Percentiles rank a stretch among this genome's conserved stretches.
These are phyloP conservation scores for Elegia similella DNA, from an alignment of 2,888 invertebrate genomes.

Conservation along the genomic window DNA sequence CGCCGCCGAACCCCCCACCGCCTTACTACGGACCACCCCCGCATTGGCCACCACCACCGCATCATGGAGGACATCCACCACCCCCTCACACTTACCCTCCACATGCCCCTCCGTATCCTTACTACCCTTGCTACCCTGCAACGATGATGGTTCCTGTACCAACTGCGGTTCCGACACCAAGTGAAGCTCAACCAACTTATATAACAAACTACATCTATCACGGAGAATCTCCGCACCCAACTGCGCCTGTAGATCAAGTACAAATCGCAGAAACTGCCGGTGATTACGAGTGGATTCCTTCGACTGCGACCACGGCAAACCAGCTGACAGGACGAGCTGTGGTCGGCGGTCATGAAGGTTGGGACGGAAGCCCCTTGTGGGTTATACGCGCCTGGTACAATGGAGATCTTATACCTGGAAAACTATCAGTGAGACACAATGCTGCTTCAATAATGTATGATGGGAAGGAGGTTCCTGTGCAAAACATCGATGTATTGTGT, in stretches of 20 bases:
- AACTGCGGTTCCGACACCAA: constrained; percentile 35
- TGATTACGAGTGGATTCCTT: constrained; percentile 69
- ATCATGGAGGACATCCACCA: constrained; percentile 28
- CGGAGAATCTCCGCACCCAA: constrained; percentile 45
- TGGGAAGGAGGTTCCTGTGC: constrained; percentile 67
- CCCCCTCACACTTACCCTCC: constrained; percentile 38
- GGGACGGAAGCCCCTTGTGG: constrained; percentile 76
- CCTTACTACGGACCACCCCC: constrained; percentile 49
- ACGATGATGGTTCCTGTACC: constrained; percentile 62
- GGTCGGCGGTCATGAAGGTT: constrained; percentile 71
- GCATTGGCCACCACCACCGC: constrained; percentile 31
- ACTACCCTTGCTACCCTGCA: constrained; percentile 62
- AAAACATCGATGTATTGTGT: constrained; percentile 70
- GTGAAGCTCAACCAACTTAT: constrained; percentile 48
- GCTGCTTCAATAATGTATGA: constrained; percentile 63
- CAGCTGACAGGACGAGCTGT: constrained; percentile 64
- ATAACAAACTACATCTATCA: constrained; percentile 73
- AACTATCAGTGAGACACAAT: constrained; percentile 67
- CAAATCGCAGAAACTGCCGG: constrained; percentile 61
- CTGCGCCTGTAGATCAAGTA: constrained; percentile 39
- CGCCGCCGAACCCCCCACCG: constrained; percentile 44
- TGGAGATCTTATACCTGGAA: constrained; percentile 74
- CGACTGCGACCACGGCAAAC: constrained; percentile 58
- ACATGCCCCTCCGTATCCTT: constrained; percentile 36
- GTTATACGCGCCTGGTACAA: constrained; percentile 70